Evolutionary conservation across 2,113 vertebrate genomes (phyloP).

Genomic region (Xyrauchen texanus): DNA sequence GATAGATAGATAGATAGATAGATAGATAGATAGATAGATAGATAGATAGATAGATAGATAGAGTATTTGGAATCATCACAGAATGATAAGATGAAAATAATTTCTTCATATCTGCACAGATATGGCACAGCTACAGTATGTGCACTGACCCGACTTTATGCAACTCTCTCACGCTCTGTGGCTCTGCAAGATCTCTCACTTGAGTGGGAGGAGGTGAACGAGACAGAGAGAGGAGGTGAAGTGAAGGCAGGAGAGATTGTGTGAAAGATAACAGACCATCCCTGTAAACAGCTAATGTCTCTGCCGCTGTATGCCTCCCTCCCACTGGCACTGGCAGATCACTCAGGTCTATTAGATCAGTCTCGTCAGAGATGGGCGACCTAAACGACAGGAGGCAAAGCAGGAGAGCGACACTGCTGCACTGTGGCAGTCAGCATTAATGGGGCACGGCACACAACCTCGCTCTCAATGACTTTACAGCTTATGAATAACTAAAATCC

Average conservation of each 20-base stretch:
- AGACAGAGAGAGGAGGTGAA: background rate
- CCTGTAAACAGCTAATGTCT: slow-evolving; percentile 39
- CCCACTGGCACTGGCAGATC: slow-evolving; percentile 25
- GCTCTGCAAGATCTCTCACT: slow-evolving; percentile 29
- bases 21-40: too few relatives aligned
- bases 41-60: too few relatives aligned
- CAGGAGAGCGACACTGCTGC: slow-evolving; percentile 29
- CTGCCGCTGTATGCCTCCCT: slow-evolving; percentile 26
- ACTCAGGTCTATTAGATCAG: slow-evolving; percentile 52
- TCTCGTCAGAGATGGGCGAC: slow-evolving; percentile 36
- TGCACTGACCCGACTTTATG: slow-evolving; percentile 19
- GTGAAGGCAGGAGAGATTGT: slow-evolving; percentile 36
- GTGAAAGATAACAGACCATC: slow-evolving; percentile 27
- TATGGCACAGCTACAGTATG: slow-evolving; percentile 3
- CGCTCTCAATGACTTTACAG: slow-evolving; percentile 29
- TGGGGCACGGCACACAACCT: slow-evolving; percentile 40
- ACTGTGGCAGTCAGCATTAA: slow-evolving; percentile 43
- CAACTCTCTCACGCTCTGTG: slow-evolving; percentile 28
- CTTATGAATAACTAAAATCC: slow-evolving; percentile 43
- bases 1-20: too few relatives aligned
- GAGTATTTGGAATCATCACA: background rate
- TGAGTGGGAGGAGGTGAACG: slow-evolving; percentile 35
- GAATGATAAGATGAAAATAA: slow-evolving; percentile 43
- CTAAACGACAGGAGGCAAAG: slow-evolving; percentile 41
- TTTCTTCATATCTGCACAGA: slow-evolving; percentile 2